phyloP scores from a whole-genome alignment of 2,797 vertebrate genomes.

The Buphagus erythrorhynchus region DNA sequence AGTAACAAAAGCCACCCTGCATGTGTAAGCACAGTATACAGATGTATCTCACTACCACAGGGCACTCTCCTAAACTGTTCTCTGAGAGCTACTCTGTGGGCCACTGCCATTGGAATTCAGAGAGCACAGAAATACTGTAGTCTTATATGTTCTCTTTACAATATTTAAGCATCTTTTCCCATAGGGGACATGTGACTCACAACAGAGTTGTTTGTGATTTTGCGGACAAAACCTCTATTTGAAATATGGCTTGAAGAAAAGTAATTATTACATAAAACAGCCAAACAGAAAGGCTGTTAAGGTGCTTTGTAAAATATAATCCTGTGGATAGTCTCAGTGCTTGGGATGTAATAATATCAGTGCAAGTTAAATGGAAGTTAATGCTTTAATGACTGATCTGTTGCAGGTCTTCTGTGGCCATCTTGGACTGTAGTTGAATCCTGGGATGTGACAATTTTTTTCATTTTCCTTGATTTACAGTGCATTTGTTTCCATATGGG shows the following conservation, averaged over 20 bases:
- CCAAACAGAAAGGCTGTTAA: not conserved
- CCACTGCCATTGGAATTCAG: not conserved
- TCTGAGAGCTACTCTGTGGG: not conserved
- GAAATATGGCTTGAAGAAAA: not conserved
- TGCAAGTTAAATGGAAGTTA: not conserved
- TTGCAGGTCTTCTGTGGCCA: not conserved
- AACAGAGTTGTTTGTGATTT: not conserved
- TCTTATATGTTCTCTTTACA: not conserved
- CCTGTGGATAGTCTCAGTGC: not conserved
- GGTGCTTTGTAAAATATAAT: not conserved
- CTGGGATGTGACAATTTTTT: not conserved
- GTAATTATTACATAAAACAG: not conserved
- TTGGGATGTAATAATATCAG: not conserved
- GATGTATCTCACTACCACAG: not conserved
- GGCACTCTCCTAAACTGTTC: not conserved
- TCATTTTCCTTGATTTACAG: not conserved
- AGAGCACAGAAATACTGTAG: not conserved
- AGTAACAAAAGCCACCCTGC: not conserved
- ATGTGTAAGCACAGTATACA: not conserved
- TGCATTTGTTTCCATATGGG: not conserved
- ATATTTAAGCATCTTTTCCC: not conserved
- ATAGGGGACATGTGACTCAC: not conserved
- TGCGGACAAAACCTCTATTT: not conserved
- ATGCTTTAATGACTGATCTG: not conserved
- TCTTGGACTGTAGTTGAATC: not conserved